Evolutionary conservation across 2,113 vertebrate species (phyloP).

Genomic region (Limanda limanda): DNA sequence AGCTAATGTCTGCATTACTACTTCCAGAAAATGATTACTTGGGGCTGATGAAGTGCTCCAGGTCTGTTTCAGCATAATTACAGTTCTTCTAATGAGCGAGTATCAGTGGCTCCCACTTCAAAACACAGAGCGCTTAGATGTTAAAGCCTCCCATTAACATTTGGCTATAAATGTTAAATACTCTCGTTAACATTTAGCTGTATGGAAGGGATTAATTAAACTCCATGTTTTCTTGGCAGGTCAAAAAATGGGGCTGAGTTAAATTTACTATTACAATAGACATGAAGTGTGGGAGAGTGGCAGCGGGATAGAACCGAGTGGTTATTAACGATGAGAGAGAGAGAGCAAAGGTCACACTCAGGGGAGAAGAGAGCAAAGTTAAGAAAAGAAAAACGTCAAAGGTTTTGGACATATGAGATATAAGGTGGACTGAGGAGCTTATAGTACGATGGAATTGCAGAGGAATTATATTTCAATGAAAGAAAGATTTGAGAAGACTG

Average conservation of each 20-base stretch:
- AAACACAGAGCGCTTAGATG: conserved; percentile 54
- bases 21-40: conserved; percentile 49
- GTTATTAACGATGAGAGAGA: not conserved
- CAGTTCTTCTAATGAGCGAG: conserved; percentile 58
- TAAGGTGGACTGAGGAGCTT: not conserved
- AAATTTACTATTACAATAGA: conserved; percentile 23
- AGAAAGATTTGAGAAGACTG: no score
- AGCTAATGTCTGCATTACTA: conserved; percentile 35
- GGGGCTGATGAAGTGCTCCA: conserved; percentile 48
- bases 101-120: conserved; percentile 60
- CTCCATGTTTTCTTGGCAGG: conserved; percentile 48
- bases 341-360: not conserved
- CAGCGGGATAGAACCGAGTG: not conserved
- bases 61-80: conserved; percentile 54
- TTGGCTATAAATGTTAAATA: conserved; percentile 70
- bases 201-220: conserved; percentile 43
- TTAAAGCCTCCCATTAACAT: conserved; percentile 70
- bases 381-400: not conserved
- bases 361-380: not conserved
- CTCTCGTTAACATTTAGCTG: conserved; percentile 66
- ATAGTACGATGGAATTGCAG: no score
- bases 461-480: no score
- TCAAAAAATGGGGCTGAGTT: conserved; percentile 9
- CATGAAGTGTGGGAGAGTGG: not conserved
- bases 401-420: not conserved